Base-by-base conservation (phyloP, 2,113 vertebrate genomes). In the Andinoacara biseriatus region DNA sequence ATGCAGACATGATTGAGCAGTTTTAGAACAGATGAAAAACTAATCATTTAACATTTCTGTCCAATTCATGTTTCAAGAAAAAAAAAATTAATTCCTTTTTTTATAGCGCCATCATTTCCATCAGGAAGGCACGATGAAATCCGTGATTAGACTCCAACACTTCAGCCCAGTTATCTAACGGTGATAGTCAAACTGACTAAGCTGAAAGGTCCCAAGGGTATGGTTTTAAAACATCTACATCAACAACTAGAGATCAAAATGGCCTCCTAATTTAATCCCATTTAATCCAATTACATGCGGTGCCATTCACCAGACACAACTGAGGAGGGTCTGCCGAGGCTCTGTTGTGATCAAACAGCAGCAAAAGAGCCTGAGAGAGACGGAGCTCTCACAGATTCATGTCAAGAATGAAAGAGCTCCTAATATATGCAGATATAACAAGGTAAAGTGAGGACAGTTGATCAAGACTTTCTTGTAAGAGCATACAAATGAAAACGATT, bases 221-320 rank as follows among this genome's bases (percentile, higher is more conserved):
- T 10, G n/a, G 17, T 87, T 85, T 88, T 88, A 80, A 93, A 93
- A 93, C 84, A 80, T 86, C 76, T 67, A 80, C 67, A 90, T 91
- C 85, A 88, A 87, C 87, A 87, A 86, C 82, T 24, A 46, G 3
- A 35, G 57, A 91, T 91, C 76, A 65, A 88, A 86, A 90, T 75
- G 80, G 76, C 74, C 85, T 76, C 69, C 69, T 92, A 84, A 91
- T 94, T 90, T 88, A 90, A 94, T 90, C 89, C 78, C 49, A 85
- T 87, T 93, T 91, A 89, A 94, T 93, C 80, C 84, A 89, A 90
- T 93, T 88, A 91, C 69, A 88, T 14, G 58, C 40, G 1, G 76
- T 78, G 86, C 78, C 89, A 81, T 72, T 72, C 65, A 52, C 24
- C 46, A 72, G 46, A 17, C 65, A 72, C 46, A n/a, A 72, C 26